Base-by-base conservation (phyloP, 2,797 vertebrate species). In the Xiphophorus birchmanni region DNA sequence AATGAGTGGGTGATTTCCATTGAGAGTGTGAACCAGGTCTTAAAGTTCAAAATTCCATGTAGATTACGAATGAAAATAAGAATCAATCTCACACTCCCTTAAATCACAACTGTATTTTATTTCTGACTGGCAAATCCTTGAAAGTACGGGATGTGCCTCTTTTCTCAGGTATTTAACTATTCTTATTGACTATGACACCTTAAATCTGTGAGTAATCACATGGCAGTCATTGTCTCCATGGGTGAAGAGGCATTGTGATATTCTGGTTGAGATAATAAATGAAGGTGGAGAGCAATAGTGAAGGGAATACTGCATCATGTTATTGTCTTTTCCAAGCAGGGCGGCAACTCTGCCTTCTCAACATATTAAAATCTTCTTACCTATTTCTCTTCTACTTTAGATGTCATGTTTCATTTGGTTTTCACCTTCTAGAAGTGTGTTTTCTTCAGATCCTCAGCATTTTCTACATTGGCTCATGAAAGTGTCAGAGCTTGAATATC, bases 331-430 rank as follows among this genome's bases (percentile, higher is more conserved):
- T 72, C 58, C 4, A 76, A 75, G 52, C 73, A 74, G 73, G 17
- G 37, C 77, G 65, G 75, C 69, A 78, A 79, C 79, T 89, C 87
- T 50, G 84, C 69, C 75, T 84, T 84, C 78, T 54, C 79, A 69
- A 74, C 83, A 82, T 91, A 89, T 89, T 84, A 87, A 90, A 80
- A 52, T 82, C 82, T 84, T 78, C 89, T 91, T 91, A 83, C 48
- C 76, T 84, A 91, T 93, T 90, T 76, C 87, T 91, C 86, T 86
- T 87, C 88, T 83, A 86, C 80, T 85, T 91, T 87, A 76, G 76
- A 88, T 91, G 89, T 94, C 89, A 92, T 91, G 85, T 91, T 90
- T 81, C 80, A 87, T 94, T 93, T 89, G 84, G 89, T 63, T 91
- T 89, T 93, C 82, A 92, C 91, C 91, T 91, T 90, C 87, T 77